Evolutionary conservation across 1,140 invertebrate genomes (phyloP), one percentile per base, ranked within the genome.

Genomic region (Psix sp.): DNA sequence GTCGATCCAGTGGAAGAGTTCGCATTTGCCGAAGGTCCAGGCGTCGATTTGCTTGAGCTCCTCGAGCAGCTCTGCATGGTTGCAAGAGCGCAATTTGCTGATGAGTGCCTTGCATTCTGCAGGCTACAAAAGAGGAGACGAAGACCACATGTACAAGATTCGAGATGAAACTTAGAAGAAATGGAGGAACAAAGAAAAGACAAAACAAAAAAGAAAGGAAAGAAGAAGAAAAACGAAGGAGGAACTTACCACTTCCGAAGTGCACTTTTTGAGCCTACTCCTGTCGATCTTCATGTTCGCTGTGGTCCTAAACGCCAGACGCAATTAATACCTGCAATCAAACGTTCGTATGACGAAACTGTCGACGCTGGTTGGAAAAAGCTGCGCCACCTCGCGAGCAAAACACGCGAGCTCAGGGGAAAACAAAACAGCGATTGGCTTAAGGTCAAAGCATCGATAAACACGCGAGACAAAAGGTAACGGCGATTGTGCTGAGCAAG

Each of bases 1-100:
- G 88, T 95, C 94, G 46, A 94, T 94, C 95, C 95, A 97, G 83
- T 97, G 94, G 80, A 94, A 94, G 7, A 97, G 87, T 87, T 97
- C 95, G 86, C 94, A 96, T 90, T 96, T 96, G 52, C 95, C 94
- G 86, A 92, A 96, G 21, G 93, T 94, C 95, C 95, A 96, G 20
- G 93, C 91, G 77, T 94, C 93, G 66, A 96, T 91, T 60, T 91
- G 90, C 66, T 91, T 91, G 16, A 96, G 81, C 82, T 94, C 93
- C 49, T 90, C 88, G 0, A 94, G 83, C 21, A 96, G 85, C 81
- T 94, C 93, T 60, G 90, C 87, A 66, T 92, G 89, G 33, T 90
- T 90, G 80, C 93, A 94, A 62, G 88, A 89, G 79, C 92, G 92
- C 16, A 96, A 81, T 79, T 91, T 91, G 72, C 94, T 93, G 77